Percentiles rank a stretch among this genome's conserved stretches.
Evolutionary conservation across 2,888 invertebrate genomes (phyloP).

Genomic region (Rhamphomyia laevipes): DNA sequence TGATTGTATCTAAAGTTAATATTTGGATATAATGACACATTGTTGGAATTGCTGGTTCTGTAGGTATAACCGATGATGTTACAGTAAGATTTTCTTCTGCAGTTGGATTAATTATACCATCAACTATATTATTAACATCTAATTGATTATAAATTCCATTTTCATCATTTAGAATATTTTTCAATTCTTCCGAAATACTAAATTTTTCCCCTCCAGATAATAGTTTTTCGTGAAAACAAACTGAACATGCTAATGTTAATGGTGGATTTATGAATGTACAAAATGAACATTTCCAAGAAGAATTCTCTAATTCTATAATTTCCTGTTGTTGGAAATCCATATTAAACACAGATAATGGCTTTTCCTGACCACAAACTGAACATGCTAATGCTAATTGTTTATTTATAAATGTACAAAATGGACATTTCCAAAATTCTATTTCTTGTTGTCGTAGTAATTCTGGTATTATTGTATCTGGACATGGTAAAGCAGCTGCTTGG

Average conservation of each 20-base stretch:
- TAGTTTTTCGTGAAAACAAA: constrained; percentile 43
- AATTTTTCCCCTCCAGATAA: constrained; percentile 9
- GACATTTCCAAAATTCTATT: constrained; percentile 42
- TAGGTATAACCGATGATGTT: too few relatives aligned
- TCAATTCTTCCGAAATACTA: constrained; percentile 16
- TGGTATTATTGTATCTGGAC: too few relatives aligned
- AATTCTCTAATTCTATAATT: constrained; percentile 14
- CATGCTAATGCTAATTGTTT: constrained; percentile 43
- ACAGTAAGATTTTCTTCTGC: background rate
- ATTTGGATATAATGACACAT: constrained; percentile 47
- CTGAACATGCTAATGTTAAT: constrained; percentile 44
- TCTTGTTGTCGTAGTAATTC: too few relatives aligned
- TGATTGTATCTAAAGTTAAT: constrained; percentile 57
- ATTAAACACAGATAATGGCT: constrained; percentile 34
- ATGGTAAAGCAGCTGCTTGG: constrained; percentile 9
- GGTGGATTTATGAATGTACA: constrained; percentile 48
- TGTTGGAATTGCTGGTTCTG: background rate
- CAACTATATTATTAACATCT: constrained; percentile 17
- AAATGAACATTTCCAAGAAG: constrained; percentile 43
- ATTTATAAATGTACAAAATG: constrained; percentile 47
- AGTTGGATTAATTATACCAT: background rate
- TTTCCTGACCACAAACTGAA: constrained; percentile 43
- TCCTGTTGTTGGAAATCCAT: background rate
- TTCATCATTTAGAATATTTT: constrained; percentile 11
- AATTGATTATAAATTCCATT: constrained; percentile 9